These are phyloP conservation scores for Lateolabrax maculatus DNA, from an alignment of 2,797 vertebrate species.

Conservation along the genomic window DNA sequence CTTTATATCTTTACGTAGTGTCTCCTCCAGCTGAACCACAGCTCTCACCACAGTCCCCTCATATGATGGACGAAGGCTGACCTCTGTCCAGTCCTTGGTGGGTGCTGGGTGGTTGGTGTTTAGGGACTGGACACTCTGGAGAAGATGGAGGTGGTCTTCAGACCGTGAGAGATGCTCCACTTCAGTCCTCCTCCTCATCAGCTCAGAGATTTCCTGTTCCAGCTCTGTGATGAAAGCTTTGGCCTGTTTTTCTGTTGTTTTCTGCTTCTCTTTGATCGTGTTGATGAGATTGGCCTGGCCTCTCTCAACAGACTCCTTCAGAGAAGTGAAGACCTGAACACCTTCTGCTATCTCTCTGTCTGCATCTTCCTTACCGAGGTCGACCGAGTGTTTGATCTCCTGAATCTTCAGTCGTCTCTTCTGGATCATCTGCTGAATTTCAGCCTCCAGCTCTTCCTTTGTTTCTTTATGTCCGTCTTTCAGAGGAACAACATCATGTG, in stretches of 20 bases:
- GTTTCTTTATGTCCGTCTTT: background rate
- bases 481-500: conserved; percentile 6
- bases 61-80: background rate
- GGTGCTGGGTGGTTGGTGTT: background rate
- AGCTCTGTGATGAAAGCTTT: background rate
- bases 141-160: too few relatives aligned
- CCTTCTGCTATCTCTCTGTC: background rate
- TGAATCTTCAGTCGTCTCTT: background rate
- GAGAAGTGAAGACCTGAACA: conserved; percentile 5
- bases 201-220: conserved; percentile 16
- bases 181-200: too few relatives aligned
- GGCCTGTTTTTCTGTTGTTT: background rate
- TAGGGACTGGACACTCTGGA: too few relatives aligned
- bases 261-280: background rate
- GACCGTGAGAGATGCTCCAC: too few relatives aligned
- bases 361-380: background rate
- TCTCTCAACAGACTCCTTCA: background rate
- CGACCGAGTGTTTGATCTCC: background rate
- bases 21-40: background rate
- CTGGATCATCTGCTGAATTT: conserved; percentile 2
- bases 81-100: background rate
- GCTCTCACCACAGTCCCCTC: background rate
- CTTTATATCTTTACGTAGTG: background rate
- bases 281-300: background rate
- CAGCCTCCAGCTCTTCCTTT: background rate